Percentiles rank a stretch among this genome's conserved stretches.
These are phyloP conservation scores for Tortricodes alternella DNA, from an alignment of 2,888 invertebrate species.

Conservation along the genomic window DNA sequence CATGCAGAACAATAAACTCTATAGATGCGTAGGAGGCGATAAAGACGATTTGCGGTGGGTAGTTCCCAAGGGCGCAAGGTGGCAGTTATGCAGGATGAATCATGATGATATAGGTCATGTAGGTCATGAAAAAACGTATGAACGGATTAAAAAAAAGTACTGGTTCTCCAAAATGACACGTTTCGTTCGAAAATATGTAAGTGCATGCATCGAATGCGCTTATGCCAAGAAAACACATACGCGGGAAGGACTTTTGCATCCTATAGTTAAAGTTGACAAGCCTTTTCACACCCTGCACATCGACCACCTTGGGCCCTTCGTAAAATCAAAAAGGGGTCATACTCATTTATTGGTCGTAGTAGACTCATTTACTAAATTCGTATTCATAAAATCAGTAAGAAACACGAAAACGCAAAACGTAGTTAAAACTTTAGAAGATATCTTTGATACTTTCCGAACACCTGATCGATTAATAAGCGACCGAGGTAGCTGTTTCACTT, in stretches of 20 bases:
- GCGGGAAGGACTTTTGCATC: slow-evolving; percentile 46
- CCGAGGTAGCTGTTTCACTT: not conserved
- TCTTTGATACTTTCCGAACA: not conserved
- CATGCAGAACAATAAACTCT: not conserved
- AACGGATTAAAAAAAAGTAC: slow-evolving; percentile 46
- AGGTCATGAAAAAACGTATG: slow-evolving; percentile 32
- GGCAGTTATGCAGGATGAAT: not conserved
- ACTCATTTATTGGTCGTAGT: slow-evolving; percentile 42
- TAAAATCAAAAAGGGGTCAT: slow-evolving; percentile 41
- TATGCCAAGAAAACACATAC: slow-evolving; percentile 39
- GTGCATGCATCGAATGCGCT: slow-evolving; percentile 52
- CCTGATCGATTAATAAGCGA: not conserved
- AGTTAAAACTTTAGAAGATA: no score
- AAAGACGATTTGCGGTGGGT: not conserved
- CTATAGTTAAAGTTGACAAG: slow-evolving; percentile 46
- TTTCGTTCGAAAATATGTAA: slow-evolving; percentile 53
- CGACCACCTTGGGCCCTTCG: slow-evolving; percentile 56
- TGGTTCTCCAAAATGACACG: slow-evolving; percentile 58
- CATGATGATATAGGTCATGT: not conserved
- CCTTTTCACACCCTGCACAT: slow-evolving; percentile 53
- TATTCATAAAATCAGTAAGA: slow-evolving; percentile 27
- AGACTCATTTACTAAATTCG: no score
- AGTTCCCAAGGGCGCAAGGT: slow-evolving; percentile 8
- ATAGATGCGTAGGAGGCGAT: not conserved
- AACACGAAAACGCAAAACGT: no score